Conservation (phyloP, 2,797 vertebrate species). For the Lagorchestes hirsutus region DNA sequence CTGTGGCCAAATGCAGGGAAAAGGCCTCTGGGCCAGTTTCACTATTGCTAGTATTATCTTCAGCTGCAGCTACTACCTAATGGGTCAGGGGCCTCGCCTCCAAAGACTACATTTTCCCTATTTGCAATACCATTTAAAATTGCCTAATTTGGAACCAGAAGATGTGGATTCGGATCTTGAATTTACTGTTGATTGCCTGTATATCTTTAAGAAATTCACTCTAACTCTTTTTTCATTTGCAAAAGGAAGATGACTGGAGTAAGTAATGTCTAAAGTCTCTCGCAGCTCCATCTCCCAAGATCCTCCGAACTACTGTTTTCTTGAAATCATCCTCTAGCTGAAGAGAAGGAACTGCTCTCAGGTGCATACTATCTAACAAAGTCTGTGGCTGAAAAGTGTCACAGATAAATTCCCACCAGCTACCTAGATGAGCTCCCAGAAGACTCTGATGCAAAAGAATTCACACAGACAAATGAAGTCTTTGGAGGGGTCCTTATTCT, state of each 20-base stretch:
- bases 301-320: neutral
- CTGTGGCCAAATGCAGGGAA: neutral
- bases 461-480: neutral
- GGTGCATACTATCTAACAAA: neutral
- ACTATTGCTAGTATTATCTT: neutral
- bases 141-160: neutral
- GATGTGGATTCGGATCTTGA: neutral
- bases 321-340: neutral
- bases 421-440: neutral
- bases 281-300: too few relatives aligned
- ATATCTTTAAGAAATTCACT: neutral
- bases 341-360: neutral
- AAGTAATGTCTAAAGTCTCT: neutral
- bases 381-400: neutral
- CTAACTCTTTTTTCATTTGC: neutral
- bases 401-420: neutral
- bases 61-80: neutral
- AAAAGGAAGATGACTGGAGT: neutral
- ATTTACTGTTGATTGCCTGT: neutral
- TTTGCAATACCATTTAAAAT: neutral
- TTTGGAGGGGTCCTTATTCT: neutral
- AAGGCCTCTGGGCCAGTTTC: neutral
- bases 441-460: neutral
- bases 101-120: neutral
- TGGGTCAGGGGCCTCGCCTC: neutral